These are phyloP conservation scores for Platynereis dumerilii DNA, from an alignment of 2,888 invertebrate species.

Conservation along the genomic window DNA sequence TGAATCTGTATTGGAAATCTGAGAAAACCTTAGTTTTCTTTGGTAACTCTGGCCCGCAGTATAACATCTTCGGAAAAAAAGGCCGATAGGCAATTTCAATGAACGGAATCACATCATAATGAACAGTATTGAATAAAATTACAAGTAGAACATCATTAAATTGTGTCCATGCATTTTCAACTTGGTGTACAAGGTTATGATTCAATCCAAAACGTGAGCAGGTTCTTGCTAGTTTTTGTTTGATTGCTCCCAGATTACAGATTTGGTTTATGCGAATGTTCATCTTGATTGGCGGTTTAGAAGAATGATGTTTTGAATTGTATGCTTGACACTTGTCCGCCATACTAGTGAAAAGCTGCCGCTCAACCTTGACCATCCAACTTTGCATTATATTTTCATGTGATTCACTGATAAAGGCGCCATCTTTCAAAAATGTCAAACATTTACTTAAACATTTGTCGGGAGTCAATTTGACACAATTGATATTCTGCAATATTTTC, in stretches of 20 bases:
- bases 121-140: slow-evolving; percentile 33
- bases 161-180: slow-evolving; percentile 30
- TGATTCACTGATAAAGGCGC: too few relatives aligned
- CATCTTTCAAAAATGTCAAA: too few relatives aligned
- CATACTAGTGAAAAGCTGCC: too few relatives aligned
- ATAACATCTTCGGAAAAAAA: slow-evolving; percentile 37
- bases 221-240: neutral
- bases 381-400: too few relatives aligned
- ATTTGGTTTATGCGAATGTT: neutral
- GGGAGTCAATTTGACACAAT: too few relatives aligned
- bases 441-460: too few relatives aligned
- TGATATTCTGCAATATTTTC: too few relatives aligned
- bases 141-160: slow-evolving; percentile 31
- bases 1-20: slow-evolving; percentile 27
- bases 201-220: slow-evolving; percentile 9
- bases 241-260: neutral
- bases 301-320: too few relatives aligned
- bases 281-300: too few relatives aligned
- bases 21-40: slow-evolving; percentile 10
- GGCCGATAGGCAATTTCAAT: slow-evolving; percentile 36
- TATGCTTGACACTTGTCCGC: too few relatives aligned
- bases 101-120: slow-evolving; percentile 36
- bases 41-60: slow-evolving; percentile 35
- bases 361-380: too few relatives aligned
- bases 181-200: slow-evolving; percentile 18